Conservation (phyloP, 2,797 vertebrate genomes). For the Miichthys miiuy region DNA sequence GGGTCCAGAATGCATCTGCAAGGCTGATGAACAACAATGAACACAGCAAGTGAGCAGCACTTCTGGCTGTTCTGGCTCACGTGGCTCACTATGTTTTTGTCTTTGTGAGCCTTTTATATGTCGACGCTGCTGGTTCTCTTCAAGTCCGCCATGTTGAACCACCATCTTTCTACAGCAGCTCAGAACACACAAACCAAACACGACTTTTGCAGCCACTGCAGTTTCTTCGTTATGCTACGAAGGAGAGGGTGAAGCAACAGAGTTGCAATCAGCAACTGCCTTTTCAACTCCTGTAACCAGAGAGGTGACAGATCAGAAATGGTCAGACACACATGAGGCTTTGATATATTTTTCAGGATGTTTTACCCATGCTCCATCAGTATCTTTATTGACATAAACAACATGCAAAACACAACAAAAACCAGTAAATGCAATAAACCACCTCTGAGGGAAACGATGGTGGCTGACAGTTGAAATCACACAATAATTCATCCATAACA, state of each 20-base stretch:
- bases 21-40: not conserved
- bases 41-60: too few relatives aligned
- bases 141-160: too few relatives aligned
- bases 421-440: not conserved
- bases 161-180: too few relatives aligned
- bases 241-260: too few relatives aligned
- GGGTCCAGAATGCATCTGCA: not conserved
- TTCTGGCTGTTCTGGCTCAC: not conserved
- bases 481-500: not conserved
- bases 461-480: conserved; percentile 9
- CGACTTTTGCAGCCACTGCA: too few relatives aligned
- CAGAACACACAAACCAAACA: too few relatives aligned
- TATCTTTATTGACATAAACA: conserved; percentile 39
- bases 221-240: too few relatives aligned
- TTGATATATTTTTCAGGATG: not conserved
- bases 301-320: not conserved
- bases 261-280: too few relatives aligned
- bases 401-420: conserved; percentile 13
- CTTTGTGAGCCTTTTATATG: too few relatives aligned
- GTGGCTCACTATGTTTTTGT: too few relatives aligned
- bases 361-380: not conserved
- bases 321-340: not conserved
- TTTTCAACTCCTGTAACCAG: too few relatives aligned
- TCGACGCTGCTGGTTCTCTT: too few relatives aligned
- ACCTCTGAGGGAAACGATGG: not conserved